Percentiles rank a stretch among this genome's conserved stretches.
phyloP scores from a whole-genome alignment of 2,797 vertebrate genomes.

The Anomalospiza imberbis region DNA sequence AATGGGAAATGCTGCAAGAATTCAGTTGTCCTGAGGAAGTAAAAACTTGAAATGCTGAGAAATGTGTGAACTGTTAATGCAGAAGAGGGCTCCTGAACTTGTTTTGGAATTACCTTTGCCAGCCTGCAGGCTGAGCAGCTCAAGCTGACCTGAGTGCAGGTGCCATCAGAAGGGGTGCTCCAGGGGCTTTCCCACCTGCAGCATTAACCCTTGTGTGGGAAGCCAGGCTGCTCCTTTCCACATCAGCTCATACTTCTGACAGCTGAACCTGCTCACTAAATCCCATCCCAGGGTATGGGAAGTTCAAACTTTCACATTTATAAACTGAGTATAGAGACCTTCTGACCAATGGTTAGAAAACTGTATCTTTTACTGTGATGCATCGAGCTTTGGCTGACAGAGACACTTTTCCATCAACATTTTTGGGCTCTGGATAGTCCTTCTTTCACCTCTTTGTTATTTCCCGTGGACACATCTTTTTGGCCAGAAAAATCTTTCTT shows the following conservation, averaged over 20 bases:
- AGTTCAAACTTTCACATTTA: background rate
- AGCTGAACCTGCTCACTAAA: background rate
- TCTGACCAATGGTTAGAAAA: background rate
- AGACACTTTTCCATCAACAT: background rate
- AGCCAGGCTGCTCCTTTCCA: background rate
- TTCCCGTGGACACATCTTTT: background rate
- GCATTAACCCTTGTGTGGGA: background rate
- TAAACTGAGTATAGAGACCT: background rate
- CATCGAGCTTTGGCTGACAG: background rate
- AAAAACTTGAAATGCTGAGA: background rate
- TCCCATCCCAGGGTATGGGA: background rate
- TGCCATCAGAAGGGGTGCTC: background rate
- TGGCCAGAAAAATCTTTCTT: background rate
- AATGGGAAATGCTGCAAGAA: background rate
- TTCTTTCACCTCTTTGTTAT: background rate
- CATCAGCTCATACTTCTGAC: background rate
- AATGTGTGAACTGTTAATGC: background rate
- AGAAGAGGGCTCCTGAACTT: background rate
- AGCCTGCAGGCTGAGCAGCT: background rate
- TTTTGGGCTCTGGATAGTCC: background rate
- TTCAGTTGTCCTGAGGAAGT: background rate
- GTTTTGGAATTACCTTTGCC: background rate
- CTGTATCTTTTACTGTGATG: background rate
- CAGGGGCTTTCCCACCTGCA: background rate
- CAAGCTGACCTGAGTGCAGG: background rate